Percentiles rank a stretch among this genome's conserved stretches.
Conservation (phyloP, 2,888 invertebrate species). For the Microplitis deprimator region DNA sequence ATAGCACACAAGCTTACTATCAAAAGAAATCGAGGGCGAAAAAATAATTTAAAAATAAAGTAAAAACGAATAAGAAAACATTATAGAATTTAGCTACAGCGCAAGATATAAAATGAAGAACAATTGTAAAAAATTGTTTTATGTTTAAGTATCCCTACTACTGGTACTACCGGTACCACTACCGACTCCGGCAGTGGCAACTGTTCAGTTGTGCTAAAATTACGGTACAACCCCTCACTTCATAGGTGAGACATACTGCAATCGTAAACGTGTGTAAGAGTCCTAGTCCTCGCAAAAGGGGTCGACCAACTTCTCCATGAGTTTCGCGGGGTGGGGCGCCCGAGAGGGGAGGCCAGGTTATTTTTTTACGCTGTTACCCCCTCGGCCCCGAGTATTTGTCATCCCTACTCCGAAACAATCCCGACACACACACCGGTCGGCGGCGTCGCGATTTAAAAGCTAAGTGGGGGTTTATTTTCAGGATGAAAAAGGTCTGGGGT, state of each 20-base stretch:
- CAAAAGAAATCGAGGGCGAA: background rate
- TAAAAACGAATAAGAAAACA: background rate
- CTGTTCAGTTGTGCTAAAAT: constrained; percentile 19
- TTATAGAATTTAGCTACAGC: background rate
- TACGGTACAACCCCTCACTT: constrained; percentile 25
- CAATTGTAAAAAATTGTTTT: background rate
- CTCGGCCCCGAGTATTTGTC: constrained; percentile 19
- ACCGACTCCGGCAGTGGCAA: no score
- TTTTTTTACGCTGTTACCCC: constrained; percentile 37
- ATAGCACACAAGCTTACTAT: background rate
- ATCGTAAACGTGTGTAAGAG: no score
- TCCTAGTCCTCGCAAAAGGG: background rate
- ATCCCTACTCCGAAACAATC: background rate
- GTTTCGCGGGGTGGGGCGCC: constrained; percentile 43
- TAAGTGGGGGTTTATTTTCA: constrained; percentile 13
- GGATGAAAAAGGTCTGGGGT: constrained; percentile 9
- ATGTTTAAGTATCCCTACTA: background rate
- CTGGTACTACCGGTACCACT: no score
- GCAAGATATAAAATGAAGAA: background rate
- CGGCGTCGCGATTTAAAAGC: background rate
- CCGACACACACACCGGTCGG: no score
- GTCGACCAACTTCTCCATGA: constrained; percentile 31
- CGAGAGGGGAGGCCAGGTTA: constrained; percentile 46
- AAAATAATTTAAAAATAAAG: background rate
- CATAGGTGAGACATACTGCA: background rate